Conservation (phyloP, 1,140 invertebrate genomes). For the Rhagoletis zephyria region DNA sequence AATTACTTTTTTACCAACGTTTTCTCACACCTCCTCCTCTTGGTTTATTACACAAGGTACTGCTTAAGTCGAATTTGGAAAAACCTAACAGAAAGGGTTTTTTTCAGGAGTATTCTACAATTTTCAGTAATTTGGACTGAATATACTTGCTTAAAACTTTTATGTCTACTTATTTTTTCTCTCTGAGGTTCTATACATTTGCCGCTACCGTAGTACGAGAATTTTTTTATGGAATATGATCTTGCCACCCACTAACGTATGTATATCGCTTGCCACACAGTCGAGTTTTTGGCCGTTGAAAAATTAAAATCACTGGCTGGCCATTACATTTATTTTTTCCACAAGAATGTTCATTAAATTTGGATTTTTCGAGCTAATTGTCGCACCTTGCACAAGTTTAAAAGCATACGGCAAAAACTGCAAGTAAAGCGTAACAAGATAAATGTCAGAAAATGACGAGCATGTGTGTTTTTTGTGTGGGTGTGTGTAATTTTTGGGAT, state of each 20-base stretch:
- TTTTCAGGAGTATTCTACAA: not conserved
- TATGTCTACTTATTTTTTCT: not conserved
- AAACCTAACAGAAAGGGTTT: not conserved
- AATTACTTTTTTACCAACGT: not conserved
- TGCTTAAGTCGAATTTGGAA: not conserved
- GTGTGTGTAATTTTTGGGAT: too few species aligned
- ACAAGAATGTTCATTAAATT: not conserved
- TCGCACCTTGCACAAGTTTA: not conserved
- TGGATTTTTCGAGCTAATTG: not conserved
- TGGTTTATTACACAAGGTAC: not conserved
- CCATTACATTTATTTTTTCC: constrained; percentile 12
- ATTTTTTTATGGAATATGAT: not conserved
- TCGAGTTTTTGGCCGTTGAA: not conserved
- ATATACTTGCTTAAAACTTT: not conserved
- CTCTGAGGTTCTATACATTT: not conserved
- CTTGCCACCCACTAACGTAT: not conserved
- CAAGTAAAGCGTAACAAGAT: constrained; percentile 7
- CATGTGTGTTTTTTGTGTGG: too few species aligned
- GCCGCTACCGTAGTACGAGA: not conserved
- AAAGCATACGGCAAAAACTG: constrained; percentile 32
- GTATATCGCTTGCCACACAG: not conserved
- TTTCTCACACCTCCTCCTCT: not conserved
- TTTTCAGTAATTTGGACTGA: not conserved
- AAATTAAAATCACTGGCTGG: not conserved
- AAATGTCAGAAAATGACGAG: constrained; percentile 3